Evolutionary conservation across 2,888 invertebrate species (phyloP).

Genomic region (Petrophora chlorosata): DNA sequence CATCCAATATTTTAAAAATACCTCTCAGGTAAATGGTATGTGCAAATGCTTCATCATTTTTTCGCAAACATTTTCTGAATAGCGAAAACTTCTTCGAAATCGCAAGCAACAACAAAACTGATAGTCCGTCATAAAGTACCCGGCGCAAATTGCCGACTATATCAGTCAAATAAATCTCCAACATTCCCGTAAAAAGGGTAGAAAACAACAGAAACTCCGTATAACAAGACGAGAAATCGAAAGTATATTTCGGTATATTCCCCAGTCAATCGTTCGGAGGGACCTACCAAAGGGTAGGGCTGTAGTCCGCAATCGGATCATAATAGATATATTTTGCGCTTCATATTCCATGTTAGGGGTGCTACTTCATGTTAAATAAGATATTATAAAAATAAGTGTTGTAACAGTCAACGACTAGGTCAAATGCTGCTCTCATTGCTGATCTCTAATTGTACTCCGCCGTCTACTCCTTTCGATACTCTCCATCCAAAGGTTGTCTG

Average conservation of each 20-base stretch:
- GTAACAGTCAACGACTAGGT: not conserved
- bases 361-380: constrained; percentile 1
- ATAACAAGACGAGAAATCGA: constrained; percentile 56
- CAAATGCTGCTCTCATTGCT: too few species aligned
- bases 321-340: constrained; percentile 72
- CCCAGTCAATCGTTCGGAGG: constrained; percentile 72
- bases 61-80: too few species aligned
- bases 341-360: constrained; percentile 27
- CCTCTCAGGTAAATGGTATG: too few species aligned
- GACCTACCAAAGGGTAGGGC: constrained; percentile 61
- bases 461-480: too few species aligned
- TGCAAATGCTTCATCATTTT: too few species aligned
- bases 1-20: too few species aligned
- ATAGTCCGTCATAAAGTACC: constrained; percentile 12
- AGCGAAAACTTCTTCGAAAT: too few species aligned
- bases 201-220: constrained; percentile 46
- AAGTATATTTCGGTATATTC: constrained; percentile 57
- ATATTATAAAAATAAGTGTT: too few species aligned
- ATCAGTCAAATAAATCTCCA: constrained; percentile 25
- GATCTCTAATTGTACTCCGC: too few species aligned
- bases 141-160: constrained; percentile 21
- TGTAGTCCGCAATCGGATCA: constrained; percentile 67
- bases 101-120: constrained; percentile 8
- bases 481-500: too few species aligned
- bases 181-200: constrained; percentile 26